Conservation (phyloP, 2,797 vertebrate genomes). For the Pipistrellus kuhlii region DNA sequence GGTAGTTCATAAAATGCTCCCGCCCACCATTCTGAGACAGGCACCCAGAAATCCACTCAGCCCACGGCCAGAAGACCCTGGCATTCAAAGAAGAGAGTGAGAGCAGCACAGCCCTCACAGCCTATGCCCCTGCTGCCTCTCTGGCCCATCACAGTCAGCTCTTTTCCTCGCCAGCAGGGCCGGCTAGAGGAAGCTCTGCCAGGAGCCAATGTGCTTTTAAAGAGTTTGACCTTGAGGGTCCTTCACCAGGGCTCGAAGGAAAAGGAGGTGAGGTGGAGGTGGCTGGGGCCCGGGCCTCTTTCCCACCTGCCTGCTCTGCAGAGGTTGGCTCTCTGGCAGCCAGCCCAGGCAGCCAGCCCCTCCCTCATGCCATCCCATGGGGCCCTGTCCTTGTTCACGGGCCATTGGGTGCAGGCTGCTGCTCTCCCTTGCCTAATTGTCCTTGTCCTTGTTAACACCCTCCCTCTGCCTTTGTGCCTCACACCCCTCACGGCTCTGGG, state of each 20-base stretch:
- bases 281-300: not conserved
- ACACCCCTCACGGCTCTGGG: conserved; percentile 33
- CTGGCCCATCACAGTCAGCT: not conserved
- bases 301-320: not conserved
- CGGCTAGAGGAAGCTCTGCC: not conserved
- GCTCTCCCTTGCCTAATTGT: conserved; percentile 43
- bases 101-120: not conserved
- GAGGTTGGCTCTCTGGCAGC: conserved; percentile 60
- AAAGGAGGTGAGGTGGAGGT: not conserved
- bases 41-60: not conserved
- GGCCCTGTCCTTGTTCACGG: not conserved
- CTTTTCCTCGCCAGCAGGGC: not conserved
- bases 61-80: not conserved
- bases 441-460: conserved; percentile 73
- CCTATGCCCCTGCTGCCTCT: not conserved
- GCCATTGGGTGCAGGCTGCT: conserved; percentile 49
- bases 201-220: not conserved
- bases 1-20: conserved; percentile 11
- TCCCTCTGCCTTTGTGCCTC: conserved; percentile 61
- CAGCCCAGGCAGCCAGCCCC: not conserved
- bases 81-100: not conserved
- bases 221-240: conserved; percentile 30
- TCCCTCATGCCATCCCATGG: not conserved
- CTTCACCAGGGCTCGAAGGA: conserved; percentile 4
- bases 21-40: not conserved